Evolutionary conservation across 2,888 invertebrate species (phyloP).

Genomic region (Lepidochrysops patricia): DNA sequence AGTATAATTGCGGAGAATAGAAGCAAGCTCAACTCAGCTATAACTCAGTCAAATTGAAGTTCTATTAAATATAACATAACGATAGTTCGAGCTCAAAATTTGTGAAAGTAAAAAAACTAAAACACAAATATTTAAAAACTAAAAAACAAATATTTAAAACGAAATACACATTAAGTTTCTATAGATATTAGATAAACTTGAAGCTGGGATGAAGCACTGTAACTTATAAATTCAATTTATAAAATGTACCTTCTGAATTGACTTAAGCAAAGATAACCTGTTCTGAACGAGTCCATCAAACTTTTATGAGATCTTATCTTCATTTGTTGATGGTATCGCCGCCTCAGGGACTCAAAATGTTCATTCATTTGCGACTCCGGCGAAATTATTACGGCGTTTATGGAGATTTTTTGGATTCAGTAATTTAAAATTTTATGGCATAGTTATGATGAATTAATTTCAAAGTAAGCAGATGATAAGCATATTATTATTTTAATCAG

Average conservation of each 20-base stretch:
- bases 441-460: neutral
- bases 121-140: neutral
- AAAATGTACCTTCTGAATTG: slow-evolving; percentile 19
- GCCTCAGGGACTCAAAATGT: slow-evolving; percentile 30
- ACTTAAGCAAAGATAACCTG: slow-evolving; percentile 26
- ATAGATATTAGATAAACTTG: neutral
- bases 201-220: neutral
- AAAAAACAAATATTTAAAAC: neutral
- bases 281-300: slow-evolving; percentile 29
- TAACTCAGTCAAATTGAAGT: no score
- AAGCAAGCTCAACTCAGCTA: no score
- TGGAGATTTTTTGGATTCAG: neutral
- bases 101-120: no score
- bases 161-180: neutral
- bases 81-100: no score
- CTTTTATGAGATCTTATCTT: slow-evolving; percentile 32
- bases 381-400: neutral
- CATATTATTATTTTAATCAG: no score
- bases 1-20: neutral
- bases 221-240: slow-evolving; percentile 17
- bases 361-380: slow-evolving; percentile 31
- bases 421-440: neutral
- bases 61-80: no score
- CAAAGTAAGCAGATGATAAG: no score
- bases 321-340: slow-evolving; percentile 30